Percentiles rank a stretch among this genome's conserved stretches.
phyloP scores from a whole-genome alignment of 2,797 vertebrate genomes.

The Rhadinocentrus ornatus region DNA sequence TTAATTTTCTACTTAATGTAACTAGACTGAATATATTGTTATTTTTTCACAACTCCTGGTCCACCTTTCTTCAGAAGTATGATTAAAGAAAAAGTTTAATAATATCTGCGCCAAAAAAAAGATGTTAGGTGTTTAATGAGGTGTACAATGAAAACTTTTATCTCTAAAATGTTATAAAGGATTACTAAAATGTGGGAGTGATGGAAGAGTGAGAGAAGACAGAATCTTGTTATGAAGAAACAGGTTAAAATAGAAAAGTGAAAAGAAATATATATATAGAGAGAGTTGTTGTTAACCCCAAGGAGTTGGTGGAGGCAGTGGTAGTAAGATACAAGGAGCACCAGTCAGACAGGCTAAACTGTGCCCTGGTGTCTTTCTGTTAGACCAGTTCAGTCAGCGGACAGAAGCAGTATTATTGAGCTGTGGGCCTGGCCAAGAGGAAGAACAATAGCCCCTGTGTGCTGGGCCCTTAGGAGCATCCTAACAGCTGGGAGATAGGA shows the following conservation, averaged over 20 bases:
- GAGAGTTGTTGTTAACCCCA: slow-evolving; percentile 2
- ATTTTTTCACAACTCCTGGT: too few relatives aligned
- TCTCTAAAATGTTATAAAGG: not conserved
- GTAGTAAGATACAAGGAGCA: slow-evolving; percentile 65
- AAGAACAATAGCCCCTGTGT: slow-evolving; percentile 84
- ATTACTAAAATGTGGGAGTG: not conserved
- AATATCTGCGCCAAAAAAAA: not conserved
- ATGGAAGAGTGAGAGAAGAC: not conserved
- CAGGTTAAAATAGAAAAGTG: not conserved
- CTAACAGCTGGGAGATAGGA: slow-evolving; percentile 81
- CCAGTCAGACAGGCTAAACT: slow-evolving; percentile 66
- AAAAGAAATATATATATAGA: slow-evolving; percentile 8
- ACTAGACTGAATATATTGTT: too few relatives aligned
- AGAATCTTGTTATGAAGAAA: slow-evolving; percentile 6
- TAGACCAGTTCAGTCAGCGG: slow-evolving; percentile 55
- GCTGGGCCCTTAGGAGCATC: slow-evolving; percentile 70
- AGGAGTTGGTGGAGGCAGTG: slow-evolving; percentile 41
- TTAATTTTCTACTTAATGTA: not conserved
- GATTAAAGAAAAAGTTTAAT: not conserved
- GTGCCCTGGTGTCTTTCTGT: slow-evolving; percentile 65
- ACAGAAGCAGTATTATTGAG: slow-evolving; percentile 84
- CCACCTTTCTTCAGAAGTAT: not conserved
- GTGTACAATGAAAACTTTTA: slow-evolving; percentile 2
- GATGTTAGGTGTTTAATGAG: not conserved
- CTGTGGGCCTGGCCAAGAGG: slow-evolving; percentile 58